Conservation (phyloP, 2,888 invertebrate genomes). For the Yponomeuta cagnagella region DNA sequence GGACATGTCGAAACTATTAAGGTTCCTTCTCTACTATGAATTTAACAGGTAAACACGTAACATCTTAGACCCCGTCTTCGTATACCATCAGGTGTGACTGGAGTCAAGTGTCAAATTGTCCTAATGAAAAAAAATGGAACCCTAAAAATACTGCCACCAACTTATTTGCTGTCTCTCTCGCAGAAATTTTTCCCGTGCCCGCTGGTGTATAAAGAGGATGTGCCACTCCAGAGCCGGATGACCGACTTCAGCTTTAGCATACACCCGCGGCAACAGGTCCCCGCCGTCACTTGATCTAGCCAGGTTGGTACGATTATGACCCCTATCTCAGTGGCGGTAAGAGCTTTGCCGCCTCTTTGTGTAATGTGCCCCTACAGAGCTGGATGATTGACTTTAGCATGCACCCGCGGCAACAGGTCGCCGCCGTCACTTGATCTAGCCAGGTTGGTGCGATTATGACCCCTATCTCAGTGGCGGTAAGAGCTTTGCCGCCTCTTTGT, state of each 20-base stretch:
- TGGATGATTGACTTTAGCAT: slow-evolving; percentile 58
- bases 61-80: too few relatives aligned
- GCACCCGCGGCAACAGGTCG: slow-evolving; percentile 41
- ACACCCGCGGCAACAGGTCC: slow-evolving; percentile 41
- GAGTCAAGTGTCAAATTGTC: too few relatives aligned
- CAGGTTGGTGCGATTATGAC: background rate
- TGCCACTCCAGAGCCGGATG: slow-evolving; percentile 47
- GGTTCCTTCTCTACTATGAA: too few relatives aligned
- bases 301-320: background rate
- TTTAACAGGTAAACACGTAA: too few relatives aligned
- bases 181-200: slow-evolving; percentile 69
- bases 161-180: slow-evolving; percentile 17
- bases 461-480: too few relatives aligned
- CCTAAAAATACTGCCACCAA: too few relatives aligned
- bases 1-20: too few relatives aligned
- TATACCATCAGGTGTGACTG: too few relatives aligned
- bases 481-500: too few relatives aligned
- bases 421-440: slow-evolving; percentile 49
- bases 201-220: slow-evolving; percentile 51
- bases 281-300: slow-evolving; percentile 49
- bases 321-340: too few relatives aligned
- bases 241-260: slow-evolving; percentile 57
- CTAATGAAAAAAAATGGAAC: too few relatives aligned
- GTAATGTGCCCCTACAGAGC: slow-evolving; percentile 41
- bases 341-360: too few relatives aligned